Evolutionary conservation across 2,888 invertebrate genomes (phyloP).

Genomic region (Tinea trinotella): DNA sequence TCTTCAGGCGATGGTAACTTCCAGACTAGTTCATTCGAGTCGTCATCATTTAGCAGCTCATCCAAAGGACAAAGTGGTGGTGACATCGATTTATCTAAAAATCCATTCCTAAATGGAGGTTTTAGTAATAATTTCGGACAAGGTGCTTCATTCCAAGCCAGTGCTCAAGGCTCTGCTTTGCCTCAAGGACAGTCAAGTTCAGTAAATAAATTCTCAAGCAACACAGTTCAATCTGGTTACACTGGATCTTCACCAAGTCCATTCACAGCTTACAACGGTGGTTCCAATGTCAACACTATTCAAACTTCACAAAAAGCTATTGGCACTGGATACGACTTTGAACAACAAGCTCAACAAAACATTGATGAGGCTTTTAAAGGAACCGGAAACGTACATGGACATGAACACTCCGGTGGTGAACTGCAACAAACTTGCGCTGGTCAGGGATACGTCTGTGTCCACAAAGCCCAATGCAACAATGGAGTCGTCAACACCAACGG

Average conservation of each 20-base stretch:
- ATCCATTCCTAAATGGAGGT: constrained; percentile 45
- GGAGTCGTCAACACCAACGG: constrained; percentile 71
- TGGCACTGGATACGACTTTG: constrained; percentile 45
- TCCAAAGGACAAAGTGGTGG: constrained; percentile 32
- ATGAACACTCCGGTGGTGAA: constrained; percentile 41
- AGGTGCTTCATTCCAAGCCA: constrained; percentile 5
- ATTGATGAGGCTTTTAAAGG: constrained; percentile 49
- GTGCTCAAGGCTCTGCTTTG: background rate
- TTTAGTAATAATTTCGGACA: constrained; percentile 33
- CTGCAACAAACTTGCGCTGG: constrained; percentile 71
- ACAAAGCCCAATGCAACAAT: constrained; percentile 72
- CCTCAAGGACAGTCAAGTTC: background rate
- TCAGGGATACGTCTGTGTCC: constrained; percentile 74
- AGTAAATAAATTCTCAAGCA: constrained; percentile 16
- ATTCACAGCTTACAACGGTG: constrained; percentile 40
- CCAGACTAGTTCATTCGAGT: constrained; percentile 40
- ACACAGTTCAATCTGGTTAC: constrained; percentile 33
- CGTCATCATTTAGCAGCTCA: constrained; percentile 36
- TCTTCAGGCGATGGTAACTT: constrained; percentile 22
- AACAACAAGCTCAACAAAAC: constrained; percentile 48
- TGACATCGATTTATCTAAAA: constrained; percentile 42
- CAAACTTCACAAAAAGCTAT: constrained; percentile 44
- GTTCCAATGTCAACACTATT: constrained; percentile 48
- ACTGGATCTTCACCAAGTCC: constrained; percentile 54
- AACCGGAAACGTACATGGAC: constrained; percentile 44